A percentile compares a stretch with the other conserved stretches of the same genome.
These are phyloP conservation scores for Lateolabrax maculatus DNA, from an alignment of 2,797 vertebrate species.

Conservation along the genomic window DNA sequence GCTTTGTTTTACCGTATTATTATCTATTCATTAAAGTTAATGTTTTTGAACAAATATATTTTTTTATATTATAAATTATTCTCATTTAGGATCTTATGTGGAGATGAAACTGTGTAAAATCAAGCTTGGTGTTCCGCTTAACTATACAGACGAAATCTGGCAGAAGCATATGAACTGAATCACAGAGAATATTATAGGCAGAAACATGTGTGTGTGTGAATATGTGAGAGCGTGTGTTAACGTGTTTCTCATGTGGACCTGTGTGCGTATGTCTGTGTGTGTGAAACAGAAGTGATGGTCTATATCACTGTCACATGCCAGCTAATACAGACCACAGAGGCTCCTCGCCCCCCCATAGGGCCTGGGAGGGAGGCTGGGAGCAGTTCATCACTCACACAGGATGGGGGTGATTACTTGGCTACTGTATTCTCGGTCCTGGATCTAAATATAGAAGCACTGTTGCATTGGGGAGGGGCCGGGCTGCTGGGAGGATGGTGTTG, in stretches of 20 bases:
- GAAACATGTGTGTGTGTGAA: background rate
- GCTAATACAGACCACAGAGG: constrained; percentile 46
- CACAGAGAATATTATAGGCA: background rate
- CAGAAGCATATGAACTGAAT: background rate
- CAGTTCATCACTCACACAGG: constrained; percentile 79
- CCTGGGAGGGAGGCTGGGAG: constrained; percentile 56
- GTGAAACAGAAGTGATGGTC: background rate
- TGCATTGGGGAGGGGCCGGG: constrained; percentile 39
- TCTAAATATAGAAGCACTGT: constrained; percentile 76
- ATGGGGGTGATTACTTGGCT: constrained; percentile 78
- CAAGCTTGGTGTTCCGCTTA: background rate
- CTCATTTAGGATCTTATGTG: background rate
- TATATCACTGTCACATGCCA: constrained; percentile 16
- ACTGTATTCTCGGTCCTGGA: constrained; percentile 71
- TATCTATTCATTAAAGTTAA: background rate
- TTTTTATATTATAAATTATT: background rate
- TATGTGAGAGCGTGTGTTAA: background rate
- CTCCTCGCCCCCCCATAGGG: constrained; percentile 49
- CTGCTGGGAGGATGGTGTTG: constrained; percentile 47
- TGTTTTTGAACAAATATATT: background rate
- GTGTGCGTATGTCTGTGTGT: background rate
- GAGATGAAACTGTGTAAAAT: background rate
- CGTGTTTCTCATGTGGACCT: background rate
- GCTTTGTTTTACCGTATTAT: background rate
- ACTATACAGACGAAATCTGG: background rate